A percentile compares a stretch with the other conserved stretches of the same genome.
Conservation (phyloP, 2,888 invertebrate genomes). For the Trissolcus japonicus region DNA sequence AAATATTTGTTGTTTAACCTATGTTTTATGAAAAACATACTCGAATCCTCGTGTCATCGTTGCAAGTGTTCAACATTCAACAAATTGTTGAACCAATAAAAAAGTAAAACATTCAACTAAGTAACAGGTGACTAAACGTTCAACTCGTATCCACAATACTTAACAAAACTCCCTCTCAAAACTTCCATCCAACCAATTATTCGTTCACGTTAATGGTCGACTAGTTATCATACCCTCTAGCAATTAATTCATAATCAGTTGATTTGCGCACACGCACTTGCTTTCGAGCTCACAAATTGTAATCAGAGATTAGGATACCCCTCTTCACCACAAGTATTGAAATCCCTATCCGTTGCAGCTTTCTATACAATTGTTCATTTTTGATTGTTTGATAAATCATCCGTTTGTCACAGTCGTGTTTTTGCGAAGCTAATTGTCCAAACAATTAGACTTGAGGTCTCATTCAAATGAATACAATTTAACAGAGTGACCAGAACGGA, state of each 20-base stretch:
- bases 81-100: conserved; percentile 12
- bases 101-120: conserved; percentile 41
- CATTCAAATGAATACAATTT: neutral
- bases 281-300: conserved; percentile 28
- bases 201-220: conserved; percentile 15
- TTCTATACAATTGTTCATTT: too few species aligned
- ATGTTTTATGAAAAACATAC: too few species aligned
- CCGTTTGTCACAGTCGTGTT: conserved; percentile 10
- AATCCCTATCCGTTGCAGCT: too few species aligned
- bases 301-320: conserved; percentile 60
- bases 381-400: too few species aligned
- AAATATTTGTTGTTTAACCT: too few species aligned
- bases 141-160: conserved; percentile 36
- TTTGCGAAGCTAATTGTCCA: conserved; percentile 29
- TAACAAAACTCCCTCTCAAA: conserved; percentile 50
- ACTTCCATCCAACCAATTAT: conserved; percentile 26
- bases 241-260: conserved; percentile 37
- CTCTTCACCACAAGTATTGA: too few species aligned
- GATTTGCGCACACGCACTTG: conserved; percentile 22
- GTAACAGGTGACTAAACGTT: conserved; percentile 28
- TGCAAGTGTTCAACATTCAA: conserved; percentile 12
- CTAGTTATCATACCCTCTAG: conserved; percentile 50
- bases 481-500: neutral
- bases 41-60: conserved; percentile 7
- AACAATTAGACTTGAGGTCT: neutral